Conservation (phyloP, 2,888 invertebrate genomes). For the Glaucopsyche alexis region DNA sequence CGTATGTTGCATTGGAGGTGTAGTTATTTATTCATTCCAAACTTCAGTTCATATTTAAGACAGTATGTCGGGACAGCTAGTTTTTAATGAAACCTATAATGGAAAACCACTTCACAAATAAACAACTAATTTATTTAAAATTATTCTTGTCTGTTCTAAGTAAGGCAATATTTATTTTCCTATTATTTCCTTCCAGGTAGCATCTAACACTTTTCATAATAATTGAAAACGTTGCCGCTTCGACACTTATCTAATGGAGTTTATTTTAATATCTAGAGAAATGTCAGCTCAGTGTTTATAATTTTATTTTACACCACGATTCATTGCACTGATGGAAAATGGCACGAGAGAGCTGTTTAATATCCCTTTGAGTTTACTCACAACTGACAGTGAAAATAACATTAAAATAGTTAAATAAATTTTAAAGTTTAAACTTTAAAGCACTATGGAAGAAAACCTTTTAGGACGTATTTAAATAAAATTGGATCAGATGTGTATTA, state of each 20-base stretch:
- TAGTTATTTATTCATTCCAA: too few relatives aligned
- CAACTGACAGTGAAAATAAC: neutral
- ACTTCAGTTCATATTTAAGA: too few relatives aligned
- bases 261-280: conserved; percentile 11
- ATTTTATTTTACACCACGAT: neutral
- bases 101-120: too few relatives aligned
- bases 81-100: too few relatives aligned
- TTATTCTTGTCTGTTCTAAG: neutral
- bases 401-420: neutral
- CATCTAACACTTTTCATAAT: neutral
- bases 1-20: too few relatives aligned
- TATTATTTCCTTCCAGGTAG: neutral
- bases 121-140: neutral
- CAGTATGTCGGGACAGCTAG: too few relatives aligned
- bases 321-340: conserved; percentile 9
- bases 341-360: neutral
- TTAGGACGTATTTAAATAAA: too few relatives aligned
- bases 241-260: neutral
- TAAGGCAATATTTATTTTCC: neutral
- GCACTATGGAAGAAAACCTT: too few relatives aligned
- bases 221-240: neutral
- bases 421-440: neutral
- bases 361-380: neutral
- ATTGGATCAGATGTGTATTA: too few relatives aligned
- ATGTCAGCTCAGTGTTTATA: neutral